phyloP scores from a whole-genome alignment of 2,797 vertebrate genomes.

The Neopelma chrysocephalum region DNA sequence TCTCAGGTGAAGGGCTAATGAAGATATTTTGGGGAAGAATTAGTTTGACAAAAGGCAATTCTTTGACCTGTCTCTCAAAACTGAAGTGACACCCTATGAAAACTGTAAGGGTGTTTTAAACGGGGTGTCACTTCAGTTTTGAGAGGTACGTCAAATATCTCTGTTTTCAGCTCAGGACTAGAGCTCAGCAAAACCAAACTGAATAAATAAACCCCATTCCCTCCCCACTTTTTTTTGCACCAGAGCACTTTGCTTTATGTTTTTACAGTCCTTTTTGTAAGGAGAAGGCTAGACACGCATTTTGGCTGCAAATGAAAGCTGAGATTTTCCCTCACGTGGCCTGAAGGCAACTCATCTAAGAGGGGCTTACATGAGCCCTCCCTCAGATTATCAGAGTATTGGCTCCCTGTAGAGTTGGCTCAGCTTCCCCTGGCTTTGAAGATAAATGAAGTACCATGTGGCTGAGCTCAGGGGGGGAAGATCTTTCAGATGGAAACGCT shows the following conservation, averaged over 20 bases:
- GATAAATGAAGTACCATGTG: slow-evolving; percentile 26
- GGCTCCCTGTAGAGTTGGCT: slow-evolving; percentile 28
- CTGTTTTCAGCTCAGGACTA: neutral
- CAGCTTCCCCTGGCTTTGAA: slow-evolving; percentile 19
- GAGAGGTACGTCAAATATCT: neutral
- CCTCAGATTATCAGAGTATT: neutral
- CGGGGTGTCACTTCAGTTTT: neutral
- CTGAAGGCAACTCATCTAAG: neutral
- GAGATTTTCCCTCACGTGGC: neutral
- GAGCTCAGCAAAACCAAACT: neutral
- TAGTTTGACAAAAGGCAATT: neutral
- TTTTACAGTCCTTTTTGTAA: neutral
- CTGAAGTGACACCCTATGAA: neutral
- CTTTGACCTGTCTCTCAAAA: neutral
- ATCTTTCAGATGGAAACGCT: neutral
- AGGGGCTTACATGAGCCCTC: neutral
- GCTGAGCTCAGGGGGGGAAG: slow-evolving; percentile 10
- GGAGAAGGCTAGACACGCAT: neutral
- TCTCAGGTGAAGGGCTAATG: neutral
- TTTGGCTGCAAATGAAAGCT: slow-evolving; percentile 35
- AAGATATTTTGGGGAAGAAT: neutral
- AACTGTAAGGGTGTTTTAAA: neutral
- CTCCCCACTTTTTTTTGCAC: neutral
- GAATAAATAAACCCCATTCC: neutral
- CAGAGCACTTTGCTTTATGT: neutral